Base-by-base conservation (phyloP, 2,797 vertebrate genomes). In the Luscinia megarhynchos region DNA sequence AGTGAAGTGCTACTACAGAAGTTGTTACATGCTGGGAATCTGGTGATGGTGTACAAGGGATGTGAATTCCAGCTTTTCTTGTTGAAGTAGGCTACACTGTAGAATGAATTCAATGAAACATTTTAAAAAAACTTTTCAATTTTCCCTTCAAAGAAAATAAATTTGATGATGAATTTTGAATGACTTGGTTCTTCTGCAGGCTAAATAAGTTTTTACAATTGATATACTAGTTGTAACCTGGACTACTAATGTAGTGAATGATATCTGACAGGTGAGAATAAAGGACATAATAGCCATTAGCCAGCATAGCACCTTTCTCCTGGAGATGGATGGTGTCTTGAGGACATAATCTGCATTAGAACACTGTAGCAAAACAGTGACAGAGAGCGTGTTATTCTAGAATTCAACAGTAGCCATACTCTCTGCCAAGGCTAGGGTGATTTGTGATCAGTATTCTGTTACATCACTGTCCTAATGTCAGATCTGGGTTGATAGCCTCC, bases 1-100 rank as follows among this genome's bases (percentile, higher is more conserved):
- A 5, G 8, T 81, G 43, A 75, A 78, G 21, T 32, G 15, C 45
- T 87, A 2, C 26, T 89, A 24, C 40, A 45, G 59, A 45, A 51
- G 20, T 38, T 84, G 10, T 86, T 62, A n/a, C 0, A 1, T 0
- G 0, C 12, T 62, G 14, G 14, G n/a, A 9, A 32, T 18, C 38
- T 88, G 21, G 8, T 68, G 26, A 4, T 82, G 58, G 17, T 1
- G 0, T 72, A 40, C 12, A 54, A 48, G 15, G 46, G 6, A 43
- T 51, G 27, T 78, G 54, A 86, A 46, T 78, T 84, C 21, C 48
- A 46, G 8, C 12, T 15, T 27, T 72, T 53, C 73, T 78, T 69
- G 24, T 23, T 55, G n/a, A 67, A 55, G 16, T 19, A 62, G 27
- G 20, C 20, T 69, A 3, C 30, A 15, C 32, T 84, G 29, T 84